Conservation (phyloP, 2,888 invertebrate species). For the Carabus problematicus region DNA sequence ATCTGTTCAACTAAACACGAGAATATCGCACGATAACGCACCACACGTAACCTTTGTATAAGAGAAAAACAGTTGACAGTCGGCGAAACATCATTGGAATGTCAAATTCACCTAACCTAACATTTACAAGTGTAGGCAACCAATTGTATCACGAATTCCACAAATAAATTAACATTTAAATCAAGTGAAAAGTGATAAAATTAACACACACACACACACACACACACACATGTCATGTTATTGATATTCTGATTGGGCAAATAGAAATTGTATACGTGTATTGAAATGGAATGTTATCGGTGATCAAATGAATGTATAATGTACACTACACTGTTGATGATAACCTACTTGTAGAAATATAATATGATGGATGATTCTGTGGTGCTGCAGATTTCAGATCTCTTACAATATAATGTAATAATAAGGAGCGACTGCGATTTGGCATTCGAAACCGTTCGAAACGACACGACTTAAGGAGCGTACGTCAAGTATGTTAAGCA, state of each 20-base stretch:
- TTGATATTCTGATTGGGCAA: constrained; percentile 11
- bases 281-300: neutral
- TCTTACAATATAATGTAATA: constrained; percentile 7
- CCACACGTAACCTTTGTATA: constrained; percentile 17
- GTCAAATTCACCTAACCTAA: constrained; percentile 13
- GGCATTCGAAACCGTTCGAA: constrained; percentile 13
- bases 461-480: constrained; percentile 13
- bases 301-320: neutral
- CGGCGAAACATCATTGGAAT: constrained; percentile 21
- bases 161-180: constrained; percentile 36
- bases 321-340: neutral
- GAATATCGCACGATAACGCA: neutral
- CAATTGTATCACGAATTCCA: constrained; percentile 9
- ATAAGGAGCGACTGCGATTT: constrained; percentile 1
- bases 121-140: constrained; percentile 4
- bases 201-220: neutral
- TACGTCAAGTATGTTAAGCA: constrained; percentile 15
- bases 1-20: constrained; percentile 12
- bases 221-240: constrained; percentile 3
- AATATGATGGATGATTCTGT: constrained; percentile 16
- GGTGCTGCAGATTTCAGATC: constrained; percentile 19
- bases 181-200: constrained; percentile 31
- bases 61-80: neutral
- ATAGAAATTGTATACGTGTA: constrained; percentile 5
- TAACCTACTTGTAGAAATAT: neutral